Percentiles rank a stretch among this genome's conserved stretches.
phyloP scores from a whole-genome alignment of 2,113 vertebrate genomes.

The Pogonocichla stellata region DNA sequence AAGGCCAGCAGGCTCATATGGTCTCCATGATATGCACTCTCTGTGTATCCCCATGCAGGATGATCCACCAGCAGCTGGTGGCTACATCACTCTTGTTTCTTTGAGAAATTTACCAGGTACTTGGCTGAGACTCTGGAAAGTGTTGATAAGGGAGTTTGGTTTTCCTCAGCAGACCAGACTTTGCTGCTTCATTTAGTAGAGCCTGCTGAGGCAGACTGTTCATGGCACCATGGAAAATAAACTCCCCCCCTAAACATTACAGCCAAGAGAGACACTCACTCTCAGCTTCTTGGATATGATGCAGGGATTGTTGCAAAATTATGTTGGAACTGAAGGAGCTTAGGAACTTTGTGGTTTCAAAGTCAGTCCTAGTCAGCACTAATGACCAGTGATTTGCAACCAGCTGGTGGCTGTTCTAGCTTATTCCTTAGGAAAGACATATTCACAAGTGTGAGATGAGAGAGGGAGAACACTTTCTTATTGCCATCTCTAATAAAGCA shows the following conservation, averaged over 20 bases:
- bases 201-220: not conserved
- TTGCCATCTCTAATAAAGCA: not conserved
- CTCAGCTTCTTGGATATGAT: not conserved
- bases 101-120: not conserved
- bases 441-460: not conserved
- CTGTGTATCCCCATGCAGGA: not conserved
- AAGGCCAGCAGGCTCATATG: not conserved
- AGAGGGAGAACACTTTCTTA: not conserved
- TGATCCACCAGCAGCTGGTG: not conserved
- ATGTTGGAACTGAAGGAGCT: not conserved
- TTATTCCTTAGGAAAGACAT: not conserved
- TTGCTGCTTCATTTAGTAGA: not conserved
- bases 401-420: not conserved
- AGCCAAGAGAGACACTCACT: not conserved
- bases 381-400: not conserved
- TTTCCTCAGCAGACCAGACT: not conserved
- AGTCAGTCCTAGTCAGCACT: not conserved
- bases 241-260: not conserved
- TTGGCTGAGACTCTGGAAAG: not conserved
- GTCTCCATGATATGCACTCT: not conserved
- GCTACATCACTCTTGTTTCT: not conserved
- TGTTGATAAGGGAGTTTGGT: not conserved
- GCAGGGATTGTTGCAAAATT: not conserved
- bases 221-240: not conserved
- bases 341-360: not conserved